Base-by-base conservation (phyloP, 2,113 vertebrate species). In the Beaufortia kweichowensis region DNA sequence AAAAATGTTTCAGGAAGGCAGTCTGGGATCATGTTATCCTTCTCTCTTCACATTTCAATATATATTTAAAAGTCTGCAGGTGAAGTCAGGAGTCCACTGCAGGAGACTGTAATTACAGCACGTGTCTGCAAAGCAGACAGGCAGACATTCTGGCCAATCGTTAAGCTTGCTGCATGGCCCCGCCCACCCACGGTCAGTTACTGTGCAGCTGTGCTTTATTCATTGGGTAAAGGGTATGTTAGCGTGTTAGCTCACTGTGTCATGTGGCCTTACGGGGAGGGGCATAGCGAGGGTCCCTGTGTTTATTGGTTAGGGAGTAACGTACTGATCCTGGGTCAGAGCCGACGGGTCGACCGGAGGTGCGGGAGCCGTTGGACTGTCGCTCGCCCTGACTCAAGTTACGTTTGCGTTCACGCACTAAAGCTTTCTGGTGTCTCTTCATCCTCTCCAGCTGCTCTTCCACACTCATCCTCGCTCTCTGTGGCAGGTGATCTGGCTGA, bases 401-500 rank as follows among this genome's bases (percentile, higher is more conserved):
- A 76, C 90, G 92, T 90, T 98, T 94, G 81, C 97, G 95, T 64
- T 98, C 96, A 0, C 95, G 94, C 61, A 97, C 94, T 59, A 97
- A 86, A 8, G 95, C 94, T 86, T 93, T 96, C 92, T 98, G 96
- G 89, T 97, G 95, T 41, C 93, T 91, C 88, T 97, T 98, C 96
- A 98, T 98, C 81, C 96, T 93, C 84, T 97, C 93, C 15, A 98
- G 93, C 79, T 99, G 97, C 86, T 99, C 97, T 86, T 99, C 96
- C 0, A 95, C 96, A 0, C 95, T 98, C 96, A 98, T 98, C 80
- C 91, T 93, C 81, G 93, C 93, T 56, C 87, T 6, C 48, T 79
- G 85, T 53, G 0, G 65, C 43, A 28, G 21, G 57, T 64, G 78
- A 21, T 67, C 50, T 39, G 88, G 91, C 85, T 86, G 89, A 83